Conservation (phyloP, 1,140 invertebrate genomes). For the Neocloeon triangulifer region DNA sequence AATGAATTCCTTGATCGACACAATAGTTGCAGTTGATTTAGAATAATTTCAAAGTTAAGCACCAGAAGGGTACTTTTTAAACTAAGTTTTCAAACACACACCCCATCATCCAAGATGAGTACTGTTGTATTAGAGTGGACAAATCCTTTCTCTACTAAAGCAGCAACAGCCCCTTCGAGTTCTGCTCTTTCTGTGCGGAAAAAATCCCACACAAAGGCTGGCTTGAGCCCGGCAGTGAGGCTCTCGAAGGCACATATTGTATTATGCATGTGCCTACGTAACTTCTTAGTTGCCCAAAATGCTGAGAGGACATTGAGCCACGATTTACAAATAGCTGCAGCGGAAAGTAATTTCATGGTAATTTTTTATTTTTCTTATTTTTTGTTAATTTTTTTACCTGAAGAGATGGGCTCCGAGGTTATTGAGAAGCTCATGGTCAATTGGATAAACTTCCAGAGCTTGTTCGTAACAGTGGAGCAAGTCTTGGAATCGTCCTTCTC, state of each 20-base stretch:
- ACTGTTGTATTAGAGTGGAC: constrained; percentile 1
- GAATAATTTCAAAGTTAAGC: too few relatives aligned
- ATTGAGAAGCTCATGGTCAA: constrained; percentile 17
- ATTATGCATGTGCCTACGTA: constrained; percentile 3
- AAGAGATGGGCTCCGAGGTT: constrained; percentile 19
- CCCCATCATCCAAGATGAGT: constrained; percentile 1
- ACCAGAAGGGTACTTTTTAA: too few relatives aligned
- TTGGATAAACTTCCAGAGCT: constrained; percentile 17
- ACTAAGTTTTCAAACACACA: too few relatives aligned
- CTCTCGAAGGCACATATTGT: constrained; percentile 8
- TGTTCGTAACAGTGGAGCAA: constrained; percentile 20
- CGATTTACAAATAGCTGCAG: too few relatives aligned
- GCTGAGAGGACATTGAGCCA: too few relatives aligned
- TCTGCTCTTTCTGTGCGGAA: too few relatives aligned
- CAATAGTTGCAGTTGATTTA: too few relatives aligned
- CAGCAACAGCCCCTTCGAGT: too few relatives aligned
- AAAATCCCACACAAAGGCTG: constrained; percentile 11
- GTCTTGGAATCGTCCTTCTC: constrained; percentile 11
- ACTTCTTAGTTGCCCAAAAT: too few relatives aligned
- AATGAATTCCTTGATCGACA: too few relatives aligned
- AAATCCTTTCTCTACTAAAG: constrained; percentile 1
- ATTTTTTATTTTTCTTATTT: too few relatives aligned
- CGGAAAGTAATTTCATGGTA: too few relatives aligned
- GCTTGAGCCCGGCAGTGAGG: constrained; percentile 10
- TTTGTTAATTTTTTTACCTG: constrained; percentile 14